Conservation (phyloP, 2,888 invertebrate species). For the Odontothrips loti region DNA sequence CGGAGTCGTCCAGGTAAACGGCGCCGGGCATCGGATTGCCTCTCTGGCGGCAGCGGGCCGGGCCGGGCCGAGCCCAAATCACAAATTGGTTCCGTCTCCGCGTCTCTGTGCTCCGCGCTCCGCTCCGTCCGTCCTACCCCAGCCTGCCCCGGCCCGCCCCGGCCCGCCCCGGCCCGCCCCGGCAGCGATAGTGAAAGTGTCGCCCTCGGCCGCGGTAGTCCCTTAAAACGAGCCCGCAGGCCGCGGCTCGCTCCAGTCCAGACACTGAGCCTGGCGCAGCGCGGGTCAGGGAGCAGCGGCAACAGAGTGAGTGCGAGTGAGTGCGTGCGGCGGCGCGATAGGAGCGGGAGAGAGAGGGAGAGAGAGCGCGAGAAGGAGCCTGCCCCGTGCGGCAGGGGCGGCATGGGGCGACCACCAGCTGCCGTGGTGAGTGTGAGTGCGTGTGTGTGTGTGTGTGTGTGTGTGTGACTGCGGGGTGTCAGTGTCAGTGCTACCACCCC, state of each 20-base stretch:
- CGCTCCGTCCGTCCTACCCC: not conserved
- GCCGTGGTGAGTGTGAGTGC: not conserved
- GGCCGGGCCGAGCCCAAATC: not conserved
- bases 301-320: not conserved
- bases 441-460: not conserved
- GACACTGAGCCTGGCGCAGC: not conserved
- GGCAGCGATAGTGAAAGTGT: slow-evolving; percentile 2
- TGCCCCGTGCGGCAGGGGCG: not conserved
- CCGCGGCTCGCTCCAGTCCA: not conserved
- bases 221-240: not conserved
- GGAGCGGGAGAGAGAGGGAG: too few species aligned
- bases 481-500: too few species aligned
- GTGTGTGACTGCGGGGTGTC: not conserved
- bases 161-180: not conserved
- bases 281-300: not conserved
- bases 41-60: not conserved
- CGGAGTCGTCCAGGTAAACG: not conserved
- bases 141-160: not conserved
- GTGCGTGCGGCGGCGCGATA: too few species aligned
- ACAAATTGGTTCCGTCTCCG: slow-evolving; percentile 18
- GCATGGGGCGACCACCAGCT: not conserved
- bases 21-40: not conserved
- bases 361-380: too few species aligned
- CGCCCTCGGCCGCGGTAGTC: not conserved
- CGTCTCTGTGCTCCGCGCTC: not conserved